A percentile compares a stretch with the other conserved stretches of the same genome.
Evolutionary conservation across 64 coral and sea anemone genomes (phyloP).

Genomic region (Stichodactyla mertensii): DNA sequence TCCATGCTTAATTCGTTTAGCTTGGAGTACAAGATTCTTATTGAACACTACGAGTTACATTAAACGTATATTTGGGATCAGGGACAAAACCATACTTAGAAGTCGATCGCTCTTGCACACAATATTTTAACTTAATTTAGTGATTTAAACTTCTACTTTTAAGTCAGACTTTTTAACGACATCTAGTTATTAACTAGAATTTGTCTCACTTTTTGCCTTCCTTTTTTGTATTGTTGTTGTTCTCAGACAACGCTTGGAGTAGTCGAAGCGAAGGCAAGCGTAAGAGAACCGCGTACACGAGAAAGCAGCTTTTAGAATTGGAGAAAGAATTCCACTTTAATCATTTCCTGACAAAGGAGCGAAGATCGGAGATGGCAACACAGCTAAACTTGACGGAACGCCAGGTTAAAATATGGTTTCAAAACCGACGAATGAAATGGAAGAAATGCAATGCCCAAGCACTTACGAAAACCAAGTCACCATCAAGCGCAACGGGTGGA

Average conservation of each 20-base stretch:
- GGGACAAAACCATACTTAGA: conserved; percentile 80
- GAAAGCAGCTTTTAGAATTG: conserved; percentile 95
- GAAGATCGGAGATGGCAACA: conserved; percentile 90
- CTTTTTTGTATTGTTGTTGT: conserved; percentile 19
- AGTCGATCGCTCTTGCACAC: conserved; percentile 71
- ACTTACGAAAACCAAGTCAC: conserved; percentile 75
- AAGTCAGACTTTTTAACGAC: conserved; percentile 22
- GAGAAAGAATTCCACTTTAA: conserved; percentile 99
- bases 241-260: conserved; percentile 90
- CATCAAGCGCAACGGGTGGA: conserved; percentile 49
- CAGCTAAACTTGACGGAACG: conserved; percentile 94
- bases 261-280: conserved; percentile 94
- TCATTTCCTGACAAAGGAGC: conserved; percentile 96
- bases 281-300: conserved; percentile 96
- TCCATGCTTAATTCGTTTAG: not conserved
- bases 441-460: conserved; percentile 97
- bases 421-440: conserved; percentile 98
- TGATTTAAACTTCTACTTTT: conserved; percentile 38
- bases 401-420: conserved; percentile 99
- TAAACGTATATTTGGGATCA: conserved; percentile 46
- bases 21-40: not conserved
- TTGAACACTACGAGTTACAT: not conserved
- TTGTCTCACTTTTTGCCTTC: not conserved
- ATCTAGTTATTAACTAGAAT: not conserved
- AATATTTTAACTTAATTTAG: conserved; percentile 70